phyloP scores from a whole-genome alignment of 2,113 vertebrate genomes.

The Lophochroa leadbeateri region DNA sequence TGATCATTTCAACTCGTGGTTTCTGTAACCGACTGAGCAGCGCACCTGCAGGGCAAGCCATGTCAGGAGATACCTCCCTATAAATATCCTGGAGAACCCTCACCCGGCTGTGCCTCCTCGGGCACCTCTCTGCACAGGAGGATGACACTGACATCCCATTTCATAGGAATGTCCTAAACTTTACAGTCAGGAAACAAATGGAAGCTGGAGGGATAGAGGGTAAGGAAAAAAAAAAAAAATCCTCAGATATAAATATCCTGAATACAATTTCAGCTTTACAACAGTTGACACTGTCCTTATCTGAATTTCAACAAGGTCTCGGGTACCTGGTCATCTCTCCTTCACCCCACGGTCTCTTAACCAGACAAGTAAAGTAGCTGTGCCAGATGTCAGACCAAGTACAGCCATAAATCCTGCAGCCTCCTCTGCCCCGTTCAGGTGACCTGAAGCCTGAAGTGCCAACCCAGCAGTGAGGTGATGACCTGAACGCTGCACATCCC shows the following conservation, averaged over 20 bases:
- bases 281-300: not conserved
- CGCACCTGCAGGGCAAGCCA: slow-evolving; percentile 60
- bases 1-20: slow-evolving; percentile 37
- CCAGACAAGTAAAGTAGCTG: not conserved
- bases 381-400: not conserved
- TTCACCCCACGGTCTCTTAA: not conserved
- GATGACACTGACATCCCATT: fast-evolving
- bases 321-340: not conserved
- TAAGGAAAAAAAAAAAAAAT: not conserved
- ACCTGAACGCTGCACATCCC: not conserved
- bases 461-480: fast-evolving
- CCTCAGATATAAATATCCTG: not conserved
- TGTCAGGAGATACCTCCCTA: slow-evolving; percentile 39
- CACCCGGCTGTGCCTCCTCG: fast-evolving
- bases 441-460: not conserved
- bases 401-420: not conserved
- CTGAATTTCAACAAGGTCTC: not conserved
- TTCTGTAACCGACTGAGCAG: slow-evolving; percentile 65
- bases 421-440: not conserved
- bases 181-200: not conserved
- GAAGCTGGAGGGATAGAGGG: not conserved
- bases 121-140: not conserved
- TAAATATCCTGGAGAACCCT: slow-evolving; percentile 17
- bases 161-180: not conserved
- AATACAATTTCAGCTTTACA: not conserved